Evolutionary conservation across 2,888 invertebrate species (phyloP).

Genomic region (Sthenelais limicola): DNA sequence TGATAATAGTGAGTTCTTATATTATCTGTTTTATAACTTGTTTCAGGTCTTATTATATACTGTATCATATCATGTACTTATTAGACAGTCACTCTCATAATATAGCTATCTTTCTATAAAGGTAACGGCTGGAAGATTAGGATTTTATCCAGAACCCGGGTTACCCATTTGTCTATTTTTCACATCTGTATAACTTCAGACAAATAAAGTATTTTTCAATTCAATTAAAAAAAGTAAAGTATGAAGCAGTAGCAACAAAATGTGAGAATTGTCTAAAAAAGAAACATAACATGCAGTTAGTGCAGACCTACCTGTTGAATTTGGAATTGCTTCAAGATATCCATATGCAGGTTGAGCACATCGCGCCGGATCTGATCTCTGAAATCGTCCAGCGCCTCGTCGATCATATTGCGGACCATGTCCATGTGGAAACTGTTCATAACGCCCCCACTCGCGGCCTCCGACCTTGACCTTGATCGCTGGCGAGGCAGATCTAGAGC

Average conservation of each 20-base stretch:
- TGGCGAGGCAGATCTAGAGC: slow-evolving; percentile 9
- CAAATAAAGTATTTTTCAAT: no score
- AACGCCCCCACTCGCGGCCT: not conserved
- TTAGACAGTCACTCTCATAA: no score
- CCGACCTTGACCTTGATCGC: not conserved
- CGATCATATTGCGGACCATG: slow-evolving; percentile 59
- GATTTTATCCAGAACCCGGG: no score
- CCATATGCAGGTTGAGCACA: slow-evolving; percentile 62
- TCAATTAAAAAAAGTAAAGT: not conserved
- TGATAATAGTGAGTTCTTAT: no score
- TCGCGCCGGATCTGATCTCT: slow-evolving; percentile 61
- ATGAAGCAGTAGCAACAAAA: not conserved
- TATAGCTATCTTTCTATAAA: no score
- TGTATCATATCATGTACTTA: no score
- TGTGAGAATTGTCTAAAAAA: not conserved
- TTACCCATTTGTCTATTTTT: no score
- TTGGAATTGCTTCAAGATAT: slow-evolving; percentile 65
- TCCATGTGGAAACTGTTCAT: slow-evolving; percentile 59
- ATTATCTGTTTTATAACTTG: no score
- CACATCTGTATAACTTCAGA: no score
- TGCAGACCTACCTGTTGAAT: slow-evolving; percentile 59
- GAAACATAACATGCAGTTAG: not conserved
- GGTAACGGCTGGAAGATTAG: no score
- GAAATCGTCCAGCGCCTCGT: slow-evolving; percentile 65
- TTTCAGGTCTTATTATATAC: no score